These are phyloP conservation scores for Ibidorhyncha struthersii DNA, from an alignment of 2,113 vertebrate species.

Conservation along the genomic window DNA sequence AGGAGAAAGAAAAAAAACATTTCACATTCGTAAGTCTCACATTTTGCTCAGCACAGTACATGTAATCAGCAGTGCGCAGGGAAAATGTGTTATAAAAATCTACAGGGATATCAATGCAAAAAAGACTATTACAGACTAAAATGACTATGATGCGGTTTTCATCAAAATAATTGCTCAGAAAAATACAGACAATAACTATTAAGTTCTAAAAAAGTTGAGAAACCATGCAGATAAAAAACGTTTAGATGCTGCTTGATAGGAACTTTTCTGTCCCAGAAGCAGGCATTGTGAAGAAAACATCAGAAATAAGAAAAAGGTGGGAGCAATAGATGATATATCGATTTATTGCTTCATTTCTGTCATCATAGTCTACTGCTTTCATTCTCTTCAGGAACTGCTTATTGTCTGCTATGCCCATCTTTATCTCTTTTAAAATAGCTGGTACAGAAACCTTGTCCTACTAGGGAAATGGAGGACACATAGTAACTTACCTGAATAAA, in stretches of 20 bases:
- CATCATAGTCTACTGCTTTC: neutral
- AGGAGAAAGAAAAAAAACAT: neutral
- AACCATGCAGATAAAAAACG: neutral
- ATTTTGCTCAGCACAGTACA: slow-evolving; percentile 30
- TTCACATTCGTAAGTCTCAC: neutral
- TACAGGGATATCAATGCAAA: slow-evolving; percentile 11
- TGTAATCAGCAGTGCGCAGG: slow-evolving; percentile 22
- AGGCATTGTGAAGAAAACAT: neutral
- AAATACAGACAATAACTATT: neutral
- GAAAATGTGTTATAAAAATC: slow-evolving; percentile 58
- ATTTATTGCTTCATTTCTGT: neutral
- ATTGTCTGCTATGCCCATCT: neutral
- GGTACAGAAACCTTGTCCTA: neutral
- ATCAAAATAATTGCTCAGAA: slow-evolving; percentile 52
- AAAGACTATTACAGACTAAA: slow-evolving; percentile 50
- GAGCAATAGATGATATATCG: neutral
- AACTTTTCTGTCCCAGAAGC: neutral
- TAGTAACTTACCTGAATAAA: neutral
- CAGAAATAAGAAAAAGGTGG: neutral
- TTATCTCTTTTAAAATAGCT: neutral
- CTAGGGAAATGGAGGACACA: neutral
- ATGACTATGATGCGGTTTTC: slow-evolving; percentile 48
- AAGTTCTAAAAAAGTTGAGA: neutral
- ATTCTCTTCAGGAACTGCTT: neutral
- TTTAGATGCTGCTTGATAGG: neutral